These are phyloP conservation scores for Dioctria rufipes DNA, from an alignment of 2,888 invertebrate species.

Conservation along the genomic window DNA sequence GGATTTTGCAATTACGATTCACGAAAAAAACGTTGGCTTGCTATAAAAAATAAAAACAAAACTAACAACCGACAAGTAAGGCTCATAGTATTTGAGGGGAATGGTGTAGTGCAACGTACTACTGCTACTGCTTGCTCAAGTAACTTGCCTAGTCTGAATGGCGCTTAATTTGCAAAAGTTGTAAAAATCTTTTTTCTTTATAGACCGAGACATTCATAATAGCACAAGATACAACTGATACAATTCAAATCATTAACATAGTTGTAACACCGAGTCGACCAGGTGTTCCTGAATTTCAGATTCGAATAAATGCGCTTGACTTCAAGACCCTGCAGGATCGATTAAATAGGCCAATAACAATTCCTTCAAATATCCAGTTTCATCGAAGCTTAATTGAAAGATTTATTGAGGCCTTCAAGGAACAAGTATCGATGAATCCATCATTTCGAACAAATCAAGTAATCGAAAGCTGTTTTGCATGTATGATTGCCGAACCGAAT, in stretches of 20 bases:
- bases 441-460: constrained; percentile 76
- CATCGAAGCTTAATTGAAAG: constrained; percentile 86
- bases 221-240: constrained; percentile 78
- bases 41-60: too few relatives aligned
- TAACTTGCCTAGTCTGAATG: too few relatives aligned
- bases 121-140: too few relatives aligned
- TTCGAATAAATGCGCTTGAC: constrained; percentile 84
- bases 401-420: constrained; percentile 87
- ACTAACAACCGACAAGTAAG: too few relatives aligned
- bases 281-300: constrained; percentile 76
- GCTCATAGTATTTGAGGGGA: too few relatives aligned
- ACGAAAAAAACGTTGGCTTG: too few relatives aligned
- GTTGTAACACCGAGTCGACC: constrained; percentile 79
- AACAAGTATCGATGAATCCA: constrained; percentile 81
- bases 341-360: constrained; percentile 78
- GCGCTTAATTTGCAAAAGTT: neutral
- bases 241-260: constrained; percentile 88
- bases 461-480: constrained; percentile 88
- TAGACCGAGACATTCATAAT: constrained; percentile 81
- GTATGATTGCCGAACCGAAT: constrained; percentile 85
- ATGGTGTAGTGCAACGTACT: too few relatives aligned
- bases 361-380: constrained; percentile 80
- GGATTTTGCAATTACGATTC: too few relatives aligned
- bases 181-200: constrained; percentile 44
- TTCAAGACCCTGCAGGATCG: constrained; percentile 84